Conservation (phyloP, 2,113 vertebrate genomes). For the Microtus richardsoni region DNA sequence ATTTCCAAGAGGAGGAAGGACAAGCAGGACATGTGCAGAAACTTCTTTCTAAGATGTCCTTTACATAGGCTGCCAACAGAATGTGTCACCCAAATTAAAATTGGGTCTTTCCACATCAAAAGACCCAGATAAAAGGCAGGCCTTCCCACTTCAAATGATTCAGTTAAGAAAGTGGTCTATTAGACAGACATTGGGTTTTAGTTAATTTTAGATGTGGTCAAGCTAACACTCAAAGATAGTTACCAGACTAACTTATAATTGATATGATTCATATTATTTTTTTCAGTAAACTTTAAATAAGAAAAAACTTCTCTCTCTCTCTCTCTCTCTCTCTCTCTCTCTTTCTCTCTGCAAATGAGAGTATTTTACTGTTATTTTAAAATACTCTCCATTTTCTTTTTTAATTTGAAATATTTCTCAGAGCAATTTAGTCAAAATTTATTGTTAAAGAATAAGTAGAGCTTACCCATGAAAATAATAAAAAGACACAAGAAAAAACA, state of each 20-base stretch:
- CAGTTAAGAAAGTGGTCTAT: too few relatives aligned
- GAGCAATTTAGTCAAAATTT: background rate
- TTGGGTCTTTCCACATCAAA: too few relatives aligned
- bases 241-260: background rate
- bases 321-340: too few relatives aligned
- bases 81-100: background rate
- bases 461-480: background rate
- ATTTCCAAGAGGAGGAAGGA: background rate
- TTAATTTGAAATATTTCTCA: background rate
- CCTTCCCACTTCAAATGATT: too few relatives aligned
- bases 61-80: background rate
- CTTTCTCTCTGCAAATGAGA: too few relatives aligned
- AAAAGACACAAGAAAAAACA: background rate
- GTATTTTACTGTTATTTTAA: too few relatives aligned
- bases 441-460: background rate
- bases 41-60: background rate
- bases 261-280: background rate
- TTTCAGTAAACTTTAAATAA: background rate
- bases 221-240: background rate
- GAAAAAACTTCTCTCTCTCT: background rate
- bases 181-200: background rate
- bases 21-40: background rate
- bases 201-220: background rate
- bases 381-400: background rate
- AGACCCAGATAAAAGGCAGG: too few relatives aligned